Base-by-base conservation (phyloP, 2,113 vertebrate species). In the Crypturellus undulatus region DNA sequence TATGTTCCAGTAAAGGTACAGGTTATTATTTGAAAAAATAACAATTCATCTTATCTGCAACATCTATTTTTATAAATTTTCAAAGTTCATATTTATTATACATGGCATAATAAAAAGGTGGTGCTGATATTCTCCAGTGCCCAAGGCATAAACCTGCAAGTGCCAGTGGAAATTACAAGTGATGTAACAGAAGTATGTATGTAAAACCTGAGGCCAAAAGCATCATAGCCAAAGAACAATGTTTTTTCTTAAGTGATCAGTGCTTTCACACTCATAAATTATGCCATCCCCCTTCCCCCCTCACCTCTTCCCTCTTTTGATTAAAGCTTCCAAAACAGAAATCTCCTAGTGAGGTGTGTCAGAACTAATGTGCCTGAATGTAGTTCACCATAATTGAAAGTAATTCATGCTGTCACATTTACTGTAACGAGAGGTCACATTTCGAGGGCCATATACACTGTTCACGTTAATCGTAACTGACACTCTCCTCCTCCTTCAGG, bases 331-430 rank as follows among this genome's bases (percentile, higher is more conserved):
- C 85, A 92, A 87, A 96, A 84, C 94, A 93, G 73, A 87, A 92
- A 89, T 79, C 79, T 96, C 91, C 94, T 84, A 96, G 71, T 60
- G 92, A 98, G 94, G 96, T 97, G 85, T 96, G 90, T 89, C 49
- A 95, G 85, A 94, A 96, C 79, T 77, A 94, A 93, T 79, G 93
- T 26, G 94, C 93, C 80, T 84, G 92, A 96, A 93, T 92, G 87
- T 71, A 94, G 92, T 91, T 97, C 96, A 97, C 84, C 24, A 71
- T 97, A 98, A 97, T 30, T 97, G 97, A 98, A 97, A 96, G 95
- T 98, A 98, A 98, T 97, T 96, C 93, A 80, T 94, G 87, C 92
- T 98, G 98, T 97, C 98, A 98, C 94, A 97, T 97, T 94, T 94
- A 95, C 96, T 97, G 94, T 96, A 95, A 97, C 52, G 81, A 95